Evolutionary conservation across 2,113 vertebrate genomes (phyloP), one percentile per base, ranked within the genome.

Genomic region (Thermophis baileyi): DNA sequence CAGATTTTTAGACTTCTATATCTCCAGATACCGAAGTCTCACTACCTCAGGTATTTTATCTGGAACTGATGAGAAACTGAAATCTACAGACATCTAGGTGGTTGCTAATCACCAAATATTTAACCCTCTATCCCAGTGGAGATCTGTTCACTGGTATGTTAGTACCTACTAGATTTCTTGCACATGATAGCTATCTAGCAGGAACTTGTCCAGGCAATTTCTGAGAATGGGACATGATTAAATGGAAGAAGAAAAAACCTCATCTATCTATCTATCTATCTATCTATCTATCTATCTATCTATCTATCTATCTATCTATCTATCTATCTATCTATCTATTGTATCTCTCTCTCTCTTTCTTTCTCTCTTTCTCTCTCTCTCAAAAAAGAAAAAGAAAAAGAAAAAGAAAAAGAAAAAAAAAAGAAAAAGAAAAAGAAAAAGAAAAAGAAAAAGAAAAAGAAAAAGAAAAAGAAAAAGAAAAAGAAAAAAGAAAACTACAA

Each of bases 281-380:
- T 9, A 10, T 27, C 55, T 3, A 10, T 27, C 57, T 10, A 12
- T 12, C 27, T 60, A 60, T 30, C 57, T 55, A 55, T 55, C 53
- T 24, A 55, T 55, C 54, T 24, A 30, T 30, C 57, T 57, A 60
- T 30, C 57, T 27, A 25, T 25, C 57, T 2, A 30, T 12, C 57
- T 1, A 30, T 12, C 57, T 2, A 63, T 27, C 2, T 1, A 55
- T 54, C 18, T 1, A 54, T 54, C 18, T 1, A 54, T 54, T n/a
- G n/a, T n/a, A n/a, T n/a, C n/a, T 11, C 3, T 18, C 0, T 51
- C 16, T 12, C 5, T 54, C 4, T 20, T 1, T 10, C 0, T 18
- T 0, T 14, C 4, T 11, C 20, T 54, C 18, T 20, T 22, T 55
- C 5, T 25, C 0, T 57, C 53, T 16, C 25, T 63, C 27, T 63